Conservation (phyloP, 2,888 invertebrate genomes). For the Noctua janthina region DNA sequence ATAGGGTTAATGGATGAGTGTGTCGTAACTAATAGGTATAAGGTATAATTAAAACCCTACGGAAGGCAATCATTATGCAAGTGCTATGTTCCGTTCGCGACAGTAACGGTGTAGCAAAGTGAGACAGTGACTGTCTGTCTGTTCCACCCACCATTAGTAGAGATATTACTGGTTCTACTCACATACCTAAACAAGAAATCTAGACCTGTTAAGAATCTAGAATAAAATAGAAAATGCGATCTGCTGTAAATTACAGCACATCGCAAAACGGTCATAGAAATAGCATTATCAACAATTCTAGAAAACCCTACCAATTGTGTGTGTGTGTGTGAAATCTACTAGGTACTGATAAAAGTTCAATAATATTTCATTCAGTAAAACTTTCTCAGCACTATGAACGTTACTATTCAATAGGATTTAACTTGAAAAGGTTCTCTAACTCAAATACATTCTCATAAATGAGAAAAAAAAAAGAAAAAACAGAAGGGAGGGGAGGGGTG, state of each 20-base stretch:
- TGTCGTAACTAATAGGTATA: constrained; percentile 35
- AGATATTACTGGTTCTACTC: constrained; percentile 70
- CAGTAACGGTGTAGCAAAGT: constrained; percentile 37
- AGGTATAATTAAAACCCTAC: constrained; percentile 47
- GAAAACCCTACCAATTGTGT: background rate
- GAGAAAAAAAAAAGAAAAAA: too few species aligned
- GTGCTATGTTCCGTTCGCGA: constrained; percentile 49
- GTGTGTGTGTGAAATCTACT: too few species aligned
- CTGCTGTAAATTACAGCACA: constrained; percentile 27
- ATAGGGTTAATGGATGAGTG: constrained; percentile 31
- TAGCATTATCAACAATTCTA: background rate
- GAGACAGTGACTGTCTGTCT: constrained; percentile 44
- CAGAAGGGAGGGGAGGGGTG: too few species aligned
- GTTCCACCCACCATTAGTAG: constrained; percentile 43
- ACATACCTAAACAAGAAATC: constrained; percentile 71
- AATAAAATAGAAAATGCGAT: constrained; percentile 63
- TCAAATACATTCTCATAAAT: background rate
- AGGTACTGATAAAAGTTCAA: background rate
- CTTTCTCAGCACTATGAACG: constrained; percentile 25
- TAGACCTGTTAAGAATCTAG: constrained; percentile 70
- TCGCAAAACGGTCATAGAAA: constrained; percentile 6
- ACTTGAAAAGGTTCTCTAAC: background rate
- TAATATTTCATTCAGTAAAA: background rate
- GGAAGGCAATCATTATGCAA: constrained; percentile 57
- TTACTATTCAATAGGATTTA: constrained; percentile 1